Evolutionary conservation across 2,113 vertebrate genomes (phyloP), one percentile per base, ranked within the genome.

Genomic region (Boulengeromyrus knoepffleri): DNA sequence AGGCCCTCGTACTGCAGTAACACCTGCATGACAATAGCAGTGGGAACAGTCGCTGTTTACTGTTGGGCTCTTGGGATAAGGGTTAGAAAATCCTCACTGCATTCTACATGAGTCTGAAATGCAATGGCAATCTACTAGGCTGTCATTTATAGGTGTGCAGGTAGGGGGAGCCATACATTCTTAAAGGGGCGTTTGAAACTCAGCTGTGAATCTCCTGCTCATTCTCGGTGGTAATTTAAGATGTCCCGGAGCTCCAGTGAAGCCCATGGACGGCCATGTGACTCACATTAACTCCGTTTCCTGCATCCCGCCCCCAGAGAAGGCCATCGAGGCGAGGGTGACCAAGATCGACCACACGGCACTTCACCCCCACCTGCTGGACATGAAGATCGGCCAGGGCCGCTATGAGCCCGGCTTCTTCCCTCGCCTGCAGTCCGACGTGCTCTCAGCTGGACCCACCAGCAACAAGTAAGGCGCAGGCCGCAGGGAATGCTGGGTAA

Each of bases 371-470:
- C 99, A 99, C 93, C 96, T 99, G 90, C 95, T 99, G 94, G 99
- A 99, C 94, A 99, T 99, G 99, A 99, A 98, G 96, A 99, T 99
- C 36, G 99, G 99, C 74, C 99, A 99, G 95, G 99, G 99, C 1
- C 99, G 99, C 89, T 99, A 99, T 0, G 97, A 99, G 92, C 98
- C 97, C 21, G 98, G 99, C 88, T 99, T 99, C 95, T 99, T 99
- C 93, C 99, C 98, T 47, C 97, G 96, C 36, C 96, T 99, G 88
- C 98, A 99, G 93, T 97, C 97, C 45, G 98, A 99, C 13, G 99
- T 99, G 52, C 97, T 99, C 88, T 98, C 98, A 88, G 96, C 96
- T 0, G 98, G 98, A 90, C 99, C 99, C 93, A 96, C 96, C 92
- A 98, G 97, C 96, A 99, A 99, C 95, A 99, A 99, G 99, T 99